Percentiles rank a stretch among this genome's conserved stretches.
Conservation (phyloP, 2,888 invertebrate species). For the Spatulosminthurus flaviceps region DNA sequence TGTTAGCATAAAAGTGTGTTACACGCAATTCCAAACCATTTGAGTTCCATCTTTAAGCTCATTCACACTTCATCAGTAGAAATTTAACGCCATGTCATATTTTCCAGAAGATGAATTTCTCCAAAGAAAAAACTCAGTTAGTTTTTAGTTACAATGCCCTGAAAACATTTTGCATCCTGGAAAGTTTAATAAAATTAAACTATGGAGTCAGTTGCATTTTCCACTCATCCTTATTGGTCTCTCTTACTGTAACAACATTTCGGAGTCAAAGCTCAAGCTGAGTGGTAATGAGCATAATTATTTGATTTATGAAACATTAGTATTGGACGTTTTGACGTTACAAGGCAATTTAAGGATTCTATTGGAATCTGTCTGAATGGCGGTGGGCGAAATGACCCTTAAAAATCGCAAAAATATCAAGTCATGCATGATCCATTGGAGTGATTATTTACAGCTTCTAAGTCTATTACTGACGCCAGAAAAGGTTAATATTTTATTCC, state of each 20-base stretch:
- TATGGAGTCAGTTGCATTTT: too few species aligned
- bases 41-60: neutral
- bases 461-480: neutral
- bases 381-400: neutral
- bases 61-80: neutral
- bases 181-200: too few species aligned
- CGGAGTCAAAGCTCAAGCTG: too few species aligned
- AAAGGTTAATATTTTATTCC: neutral
- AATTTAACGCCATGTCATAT: neutral
- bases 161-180: too few species aligned
- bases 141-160: too few species aligned
- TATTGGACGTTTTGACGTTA: too few species aligned
- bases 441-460: neutral
- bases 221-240: too few species aligned
- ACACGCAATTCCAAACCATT: neutral
- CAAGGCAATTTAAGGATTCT: neutral
- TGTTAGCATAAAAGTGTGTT: conserved; percentile 5
- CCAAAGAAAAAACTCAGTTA: too few species aligned
- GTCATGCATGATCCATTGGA: neutral
- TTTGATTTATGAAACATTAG: too few species aligned
- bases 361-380: neutral
- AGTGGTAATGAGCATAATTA: too few species aligned
- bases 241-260: too few species aligned
- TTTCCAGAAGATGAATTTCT: too few species aligned
- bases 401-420: neutral